phyloP scores from a whole-genome alignment of 2,888 invertebrate genomes.

The Lepidocyrtinus sp. region DNA sequence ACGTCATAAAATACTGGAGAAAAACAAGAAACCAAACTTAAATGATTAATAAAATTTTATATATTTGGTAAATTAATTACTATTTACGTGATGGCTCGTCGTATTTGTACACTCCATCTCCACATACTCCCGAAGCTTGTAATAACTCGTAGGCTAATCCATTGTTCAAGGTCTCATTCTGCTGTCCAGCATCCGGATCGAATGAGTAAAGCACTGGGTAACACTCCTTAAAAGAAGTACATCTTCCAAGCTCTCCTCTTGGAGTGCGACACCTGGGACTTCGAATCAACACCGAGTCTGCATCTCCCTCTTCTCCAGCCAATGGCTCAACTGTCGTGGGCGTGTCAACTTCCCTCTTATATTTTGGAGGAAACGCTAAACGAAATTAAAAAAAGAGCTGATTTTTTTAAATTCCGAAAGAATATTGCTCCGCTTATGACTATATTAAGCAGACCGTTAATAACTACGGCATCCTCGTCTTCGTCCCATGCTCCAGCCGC shows the following conservation, averaged over 20 bases:
- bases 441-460: conserved; percentile 31
- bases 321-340: neutral
- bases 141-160: conserved; percentile 56
- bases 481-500: conserved; percentile 31
- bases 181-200: conserved; percentile 19
- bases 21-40: neutral
- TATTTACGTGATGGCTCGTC: conserved; percentile 20
- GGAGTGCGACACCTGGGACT: conserved; percentile 47
- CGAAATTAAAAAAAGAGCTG: no score
- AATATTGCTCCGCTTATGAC: no score
- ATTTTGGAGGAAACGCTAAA: neutral
- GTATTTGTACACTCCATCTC: conserved; percentile 10
- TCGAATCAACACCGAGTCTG: conserved; percentile 27
- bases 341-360: conserved; percentile 11
- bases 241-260: conserved; percentile 58
- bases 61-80: neutral
- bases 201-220: conserved; percentile 64
- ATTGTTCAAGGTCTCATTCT: conserved; percentile 43
- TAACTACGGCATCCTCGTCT: conserved; percentile 39
- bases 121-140: conserved; percentile 53
- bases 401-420: no score
- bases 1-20: conserved; percentile 42
- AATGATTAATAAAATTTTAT: neutral
- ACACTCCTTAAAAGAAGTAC: conserved; percentile 64
- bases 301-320: conserved; percentile 25